phyloP scores from a whole-genome alignment of 1,140 invertebrate species.

The Heliconius congener region DNA sequence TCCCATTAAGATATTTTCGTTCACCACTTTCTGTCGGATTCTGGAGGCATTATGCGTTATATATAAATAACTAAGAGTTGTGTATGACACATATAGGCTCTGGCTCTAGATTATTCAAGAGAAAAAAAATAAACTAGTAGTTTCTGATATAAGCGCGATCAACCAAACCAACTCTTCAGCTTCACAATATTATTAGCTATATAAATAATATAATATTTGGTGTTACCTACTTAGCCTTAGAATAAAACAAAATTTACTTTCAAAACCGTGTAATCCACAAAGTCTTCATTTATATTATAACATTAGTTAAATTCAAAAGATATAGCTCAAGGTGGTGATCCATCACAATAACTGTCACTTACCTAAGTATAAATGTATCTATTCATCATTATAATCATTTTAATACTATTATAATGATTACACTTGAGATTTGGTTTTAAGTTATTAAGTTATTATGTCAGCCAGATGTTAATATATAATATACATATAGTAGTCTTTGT shows the following conservation, averaged over 20 bases:
- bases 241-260: neutral
- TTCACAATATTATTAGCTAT: too few relatives aligned
- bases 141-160: too few relatives aligned
- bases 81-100: too few relatives aligned
- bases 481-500: too few relatives aligned
- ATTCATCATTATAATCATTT: neutral
- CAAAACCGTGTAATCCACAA: neutral
- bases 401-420: neutral
- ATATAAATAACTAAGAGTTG: too few relatives aligned
- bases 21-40: too few relatives aligned
- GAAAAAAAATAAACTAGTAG: too few relatives aligned
- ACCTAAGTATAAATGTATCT: neutral
- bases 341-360: constrained; percentile 6
- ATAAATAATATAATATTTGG: too few relatives aligned
- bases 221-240: neutral
- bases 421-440: neutral
- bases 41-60: too few relatives aligned
- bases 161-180: too few relatives aligned
- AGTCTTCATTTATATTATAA: neutral
- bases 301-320: neutral
- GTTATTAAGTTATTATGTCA: neutral
- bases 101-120: too few relatives aligned
- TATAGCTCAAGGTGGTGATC: constrained; percentile 1
- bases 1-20: too few relatives aligned
- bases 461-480: neutral